Evolutionary conservation across 2,797 vertebrate genomes (phyloP).

Genomic region (Telmatherina bonti): DNA sequence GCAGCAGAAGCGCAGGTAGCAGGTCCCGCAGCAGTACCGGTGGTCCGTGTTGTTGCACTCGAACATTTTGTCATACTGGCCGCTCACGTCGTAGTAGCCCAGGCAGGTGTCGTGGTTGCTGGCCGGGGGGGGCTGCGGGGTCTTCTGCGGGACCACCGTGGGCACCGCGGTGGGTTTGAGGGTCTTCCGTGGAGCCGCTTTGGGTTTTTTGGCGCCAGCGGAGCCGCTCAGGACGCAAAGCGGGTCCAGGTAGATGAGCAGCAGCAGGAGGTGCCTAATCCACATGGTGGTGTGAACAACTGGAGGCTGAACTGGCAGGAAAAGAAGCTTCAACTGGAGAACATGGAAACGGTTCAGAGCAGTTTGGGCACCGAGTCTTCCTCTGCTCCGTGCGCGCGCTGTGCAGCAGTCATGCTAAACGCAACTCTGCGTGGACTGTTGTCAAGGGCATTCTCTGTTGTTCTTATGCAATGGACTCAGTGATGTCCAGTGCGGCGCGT

Average conservation of each 20-base stretch:
- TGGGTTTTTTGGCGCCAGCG: slow-evolving; percentile 78
- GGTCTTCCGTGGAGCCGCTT: slow-evolving; percentile 61
- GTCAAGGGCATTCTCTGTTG: slow-evolving; percentile 62
- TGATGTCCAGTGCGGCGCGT: slow-evolving; percentile 40
- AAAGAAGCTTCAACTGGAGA: slow-evolving; percentile 39
- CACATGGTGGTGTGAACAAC: slow-evolving; percentile 76
- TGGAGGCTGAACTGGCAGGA: slow-evolving; percentile 25
- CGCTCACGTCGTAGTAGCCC: slow-evolving; percentile 98
- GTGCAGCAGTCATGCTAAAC: slow-evolving; percentile 63
- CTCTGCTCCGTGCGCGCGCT: slow-evolving; percentile 48
- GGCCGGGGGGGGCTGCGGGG: slow-evolving; percentile 66
- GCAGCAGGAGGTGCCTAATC: slow-evolving; percentile 82
- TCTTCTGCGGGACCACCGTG: slow-evolving; percentile 68
- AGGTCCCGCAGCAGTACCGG: slow-evolving; percentile 98
- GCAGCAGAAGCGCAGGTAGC: slow-evolving; percentile 97
- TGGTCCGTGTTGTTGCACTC: slow-evolving; percentile 98
- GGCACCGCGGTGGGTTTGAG: slow-evolving; percentile 75
- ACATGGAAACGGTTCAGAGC: slow-evolving; percentile 48
- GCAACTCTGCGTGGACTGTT: slow-evolving; percentile 31
- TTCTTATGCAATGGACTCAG: slow-evolving; percentile 29
- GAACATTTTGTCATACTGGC: slow-evolving; percentile 96
- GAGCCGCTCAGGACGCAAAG: slow-evolving; percentile 80
- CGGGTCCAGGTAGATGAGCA: slow-evolving; percentile 86
- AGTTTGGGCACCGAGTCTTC: slow-evolving; percentile 53
- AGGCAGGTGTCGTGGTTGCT: slow-evolving; percentile 90